Conservation (phyloP, 2,888 invertebrate genomes). For the Ophion ellenae region DNA sequence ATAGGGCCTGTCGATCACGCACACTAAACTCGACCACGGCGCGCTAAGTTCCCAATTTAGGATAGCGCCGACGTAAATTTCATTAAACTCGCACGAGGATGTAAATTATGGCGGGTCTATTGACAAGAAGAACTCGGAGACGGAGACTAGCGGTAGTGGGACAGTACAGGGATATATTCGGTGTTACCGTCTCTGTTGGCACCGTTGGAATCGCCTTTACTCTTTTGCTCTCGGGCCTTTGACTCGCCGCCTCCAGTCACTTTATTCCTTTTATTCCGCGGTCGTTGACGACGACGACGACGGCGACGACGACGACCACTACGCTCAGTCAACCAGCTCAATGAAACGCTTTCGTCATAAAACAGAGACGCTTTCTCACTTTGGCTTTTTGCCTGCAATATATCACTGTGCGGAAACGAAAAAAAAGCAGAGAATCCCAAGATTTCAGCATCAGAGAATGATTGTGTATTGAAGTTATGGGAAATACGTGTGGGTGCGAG, state of each 20-base stretch:
- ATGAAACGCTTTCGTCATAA: constrained; percentile 79
- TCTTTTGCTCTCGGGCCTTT: constrained; percentile 80
- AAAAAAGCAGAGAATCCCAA: background rate
- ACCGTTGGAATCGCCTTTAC: constrained; percentile 81
- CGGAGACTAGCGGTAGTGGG: constrained; percentile 55
- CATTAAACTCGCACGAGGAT: constrained; percentile 77
- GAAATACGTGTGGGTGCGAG: too few species aligned
- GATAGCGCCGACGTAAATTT: constrained; percentile 67
- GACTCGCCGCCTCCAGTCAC: constrained; percentile 75
- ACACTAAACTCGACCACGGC: background rate
- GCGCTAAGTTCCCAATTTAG: constrained; percentile 39
- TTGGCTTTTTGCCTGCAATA: constrained; percentile 6
- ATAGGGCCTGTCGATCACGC: too few species aligned
- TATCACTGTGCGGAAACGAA: background rate
- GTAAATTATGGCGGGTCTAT: constrained; percentile 77
- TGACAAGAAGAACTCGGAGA: constrained; percentile 71
- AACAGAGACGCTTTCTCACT: constrained; percentile 63
- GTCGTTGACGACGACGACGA: constrained; percentile 40
- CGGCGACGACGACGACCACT: constrained; percentile 41
- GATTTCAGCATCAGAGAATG: background rate
- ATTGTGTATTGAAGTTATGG: too few species aligned
- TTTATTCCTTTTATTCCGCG: constrained; percentile 50
- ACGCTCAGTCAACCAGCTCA: constrained; percentile 70
- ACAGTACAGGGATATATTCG: constrained; percentile 77
- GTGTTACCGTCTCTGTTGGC: constrained; percentile 80